These are phyloP conservation scores for Sula dactylatra DNA, from an alignment of 2,113 vertebrate genomes.

Conservation along the genomic window DNA sequence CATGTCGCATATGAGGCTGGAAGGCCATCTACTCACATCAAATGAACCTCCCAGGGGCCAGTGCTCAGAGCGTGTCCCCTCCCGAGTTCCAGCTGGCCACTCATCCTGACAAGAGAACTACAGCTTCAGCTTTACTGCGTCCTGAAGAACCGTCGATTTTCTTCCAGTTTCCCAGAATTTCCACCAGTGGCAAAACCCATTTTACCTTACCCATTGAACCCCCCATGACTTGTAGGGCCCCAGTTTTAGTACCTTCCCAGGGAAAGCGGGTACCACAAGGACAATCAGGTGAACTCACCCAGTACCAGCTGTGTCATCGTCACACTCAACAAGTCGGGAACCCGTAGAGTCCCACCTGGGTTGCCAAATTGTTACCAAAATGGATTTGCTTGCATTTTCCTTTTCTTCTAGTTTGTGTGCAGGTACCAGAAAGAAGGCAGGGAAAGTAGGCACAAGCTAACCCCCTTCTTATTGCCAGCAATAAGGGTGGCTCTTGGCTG, in stretches of 20 bases:
- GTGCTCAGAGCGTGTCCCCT: neutral
- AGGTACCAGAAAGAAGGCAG: neutral
- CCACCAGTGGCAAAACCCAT: rapidly evolving
- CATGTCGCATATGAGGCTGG: rapidly evolving
- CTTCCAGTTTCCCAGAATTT: neutral
- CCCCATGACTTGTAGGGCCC: neutral
- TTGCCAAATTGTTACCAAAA: neutral
- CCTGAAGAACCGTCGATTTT: neutral
- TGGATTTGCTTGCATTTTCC: neutral
- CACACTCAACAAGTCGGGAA: neutral
- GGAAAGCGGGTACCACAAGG: neutral
- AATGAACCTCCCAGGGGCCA: neutral
- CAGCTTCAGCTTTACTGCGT: neutral
- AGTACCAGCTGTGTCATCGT: neutral
- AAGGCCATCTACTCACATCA: neutral
- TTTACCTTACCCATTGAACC: neutral
- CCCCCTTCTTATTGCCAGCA: neutral
- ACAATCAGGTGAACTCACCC: neutral
- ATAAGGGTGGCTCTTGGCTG: neutral
- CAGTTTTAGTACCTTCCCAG: neutral
- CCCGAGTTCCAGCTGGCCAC: neutral
- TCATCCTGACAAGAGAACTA: neutral
- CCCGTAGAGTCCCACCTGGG: neutral
- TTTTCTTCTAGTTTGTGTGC: neutral
- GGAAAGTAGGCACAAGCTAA: neutral